phyloP scores from a whole-genome alignment of 2,113 vertebrate genomes.

The Oceanodroma tethys region DNA sequence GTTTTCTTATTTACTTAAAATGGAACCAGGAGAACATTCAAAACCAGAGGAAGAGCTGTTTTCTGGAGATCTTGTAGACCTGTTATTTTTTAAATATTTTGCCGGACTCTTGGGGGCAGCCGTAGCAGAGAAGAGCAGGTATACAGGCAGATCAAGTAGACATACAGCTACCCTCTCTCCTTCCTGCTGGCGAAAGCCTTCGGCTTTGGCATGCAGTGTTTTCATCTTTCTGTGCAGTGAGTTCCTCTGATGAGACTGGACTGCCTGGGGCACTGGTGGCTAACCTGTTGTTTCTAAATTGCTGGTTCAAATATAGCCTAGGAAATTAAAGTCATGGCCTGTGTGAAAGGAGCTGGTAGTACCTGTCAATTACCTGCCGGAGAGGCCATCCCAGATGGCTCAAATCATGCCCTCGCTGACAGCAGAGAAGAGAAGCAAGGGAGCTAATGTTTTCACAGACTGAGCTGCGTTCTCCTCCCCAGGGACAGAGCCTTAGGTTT shows the following conservation, averaged over 20 bases:
- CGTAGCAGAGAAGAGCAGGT: background rate
- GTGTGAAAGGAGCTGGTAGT: background rate
- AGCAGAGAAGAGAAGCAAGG: background rate
- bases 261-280: background rate
- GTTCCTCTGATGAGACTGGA: fast-evolving
- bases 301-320: background rate
- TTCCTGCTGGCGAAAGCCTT: background rate
- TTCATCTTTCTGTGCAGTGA: background rate
- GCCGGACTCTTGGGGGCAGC: background rate
- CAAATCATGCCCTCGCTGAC: background rate
- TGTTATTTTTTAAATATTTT: background rate
- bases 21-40: background rate
- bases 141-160: background rate
- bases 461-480: background rate
- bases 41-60: background rate
- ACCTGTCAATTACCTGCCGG: background rate
- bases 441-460: background rate
- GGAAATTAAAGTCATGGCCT: constrained; percentile 1
- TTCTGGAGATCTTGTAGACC: background rate
- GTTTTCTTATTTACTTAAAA: background rate
- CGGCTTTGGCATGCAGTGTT: background rate
- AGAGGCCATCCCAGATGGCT: background rate
- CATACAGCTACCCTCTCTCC: background rate
- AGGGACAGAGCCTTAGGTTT: background rate
- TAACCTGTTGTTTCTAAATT: background rate